A percentile compares a stretch with the other conserved stretches of the same genome.
phyloP scores from a whole-genome alignment of 1,140 invertebrate species.

The Zaprionus tsacasi region DNA sequence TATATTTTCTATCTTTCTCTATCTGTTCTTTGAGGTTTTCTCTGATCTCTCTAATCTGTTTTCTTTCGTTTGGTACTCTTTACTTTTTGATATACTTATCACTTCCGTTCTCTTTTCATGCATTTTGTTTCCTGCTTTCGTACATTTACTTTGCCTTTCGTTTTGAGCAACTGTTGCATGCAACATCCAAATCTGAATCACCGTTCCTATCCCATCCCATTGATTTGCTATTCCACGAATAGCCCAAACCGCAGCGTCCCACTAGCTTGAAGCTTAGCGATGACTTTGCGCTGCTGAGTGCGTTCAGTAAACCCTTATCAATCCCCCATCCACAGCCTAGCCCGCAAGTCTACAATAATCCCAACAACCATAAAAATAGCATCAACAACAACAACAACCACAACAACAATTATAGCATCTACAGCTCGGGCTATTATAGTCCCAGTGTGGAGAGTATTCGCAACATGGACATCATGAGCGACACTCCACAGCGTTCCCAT shows the following conservation, averaged over 20 bases:
- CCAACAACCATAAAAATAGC: conserved; percentile 28
- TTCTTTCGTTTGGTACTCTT: conserved; percentile 53
- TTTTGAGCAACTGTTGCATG: conserved; percentile 70
- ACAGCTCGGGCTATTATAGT: conserved; percentile 40
- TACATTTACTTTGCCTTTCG: conserved; percentile 26
- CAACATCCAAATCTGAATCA: conserved; percentile 28
- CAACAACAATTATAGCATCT: conserved; percentile 27
- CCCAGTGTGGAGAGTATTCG: conserved; percentile 67
- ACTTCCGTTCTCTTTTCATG: conserved; percentile 50
- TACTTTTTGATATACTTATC: conserved; percentile 37
- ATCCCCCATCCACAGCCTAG: conserved; percentile 53
- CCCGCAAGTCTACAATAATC: conserved; percentile 40
- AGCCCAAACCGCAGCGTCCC: conserved; percentile 57
- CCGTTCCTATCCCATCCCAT: neutral
- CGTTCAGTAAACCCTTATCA: conserved; percentile 67
- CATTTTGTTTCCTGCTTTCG: conserved; percentile 61
- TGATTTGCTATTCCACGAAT: conserved; percentile 2
- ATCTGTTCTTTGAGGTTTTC: conserved; percentile 47
- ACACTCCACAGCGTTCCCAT: conserved; percentile 45
- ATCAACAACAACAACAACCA: conserved; percentile 12
- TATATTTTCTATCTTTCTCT: conserved; percentile 6
- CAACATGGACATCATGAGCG: conserved; percentile 69
- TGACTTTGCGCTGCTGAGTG: conserved; percentile 64
- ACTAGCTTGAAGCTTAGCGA: conserved; percentile 58
- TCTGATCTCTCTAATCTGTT: conserved; percentile 49